A percentile compares a stretch with the other conserved stretches of the same genome.
Evolutionary conservation across 2,797 vertebrate genomes (phyloP).

Genomic region (Danionella dracula): DNA sequence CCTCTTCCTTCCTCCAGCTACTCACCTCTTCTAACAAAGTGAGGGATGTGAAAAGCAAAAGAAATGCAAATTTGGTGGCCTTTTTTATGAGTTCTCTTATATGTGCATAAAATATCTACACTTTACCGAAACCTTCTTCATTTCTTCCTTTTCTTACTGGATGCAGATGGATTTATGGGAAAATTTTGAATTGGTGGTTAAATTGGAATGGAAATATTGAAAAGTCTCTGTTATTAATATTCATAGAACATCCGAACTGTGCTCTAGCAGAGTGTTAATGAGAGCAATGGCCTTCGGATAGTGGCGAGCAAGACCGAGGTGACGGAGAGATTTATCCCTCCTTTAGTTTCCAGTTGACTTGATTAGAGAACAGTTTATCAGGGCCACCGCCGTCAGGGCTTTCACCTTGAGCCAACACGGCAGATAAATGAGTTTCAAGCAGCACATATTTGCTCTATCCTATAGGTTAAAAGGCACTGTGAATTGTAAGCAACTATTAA

Average conservation of each 20-base stretch:
- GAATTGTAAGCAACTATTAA: no score
- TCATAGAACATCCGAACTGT: constrained; percentile 61
- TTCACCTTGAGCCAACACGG: constrained; percentile 68
- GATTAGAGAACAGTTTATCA: constrained; percentile 67
- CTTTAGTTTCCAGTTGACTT: constrained; percentile 54
- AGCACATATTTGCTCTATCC: constrained; percentile 24
- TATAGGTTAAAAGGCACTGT: constrained; percentile 13
- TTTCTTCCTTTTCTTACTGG: constrained; percentile 63
- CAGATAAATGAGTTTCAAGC: constrained; percentile 66
- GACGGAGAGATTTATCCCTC: constrained; percentile 53
- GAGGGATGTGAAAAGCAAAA: constrained; percentile 40
- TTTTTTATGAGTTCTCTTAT: constrained; percentile 15
- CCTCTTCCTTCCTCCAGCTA: constrained; percentile 51
- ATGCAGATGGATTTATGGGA: constrained; percentile 69
- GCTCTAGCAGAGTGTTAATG: constrained; percentile 62
- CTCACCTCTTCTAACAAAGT: constrained; percentile 50
- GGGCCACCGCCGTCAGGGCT: constrained; percentile 49
- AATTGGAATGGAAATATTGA: constrained; percentile 58
- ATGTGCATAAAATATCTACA: neutral
- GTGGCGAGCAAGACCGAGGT: constrained; percentile 24
- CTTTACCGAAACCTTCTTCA: constrained; percentile 37
- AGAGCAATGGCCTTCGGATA: constrained; percentile 63
- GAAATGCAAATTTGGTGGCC: constrained; percentile 65
- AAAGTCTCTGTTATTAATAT: constrained; percentile 61
- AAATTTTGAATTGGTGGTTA: constrained; percentile 69